phyloP scores from a whole-genome alignment of 2,113 vertebrate species.

The Albula goreensis region DNA sequence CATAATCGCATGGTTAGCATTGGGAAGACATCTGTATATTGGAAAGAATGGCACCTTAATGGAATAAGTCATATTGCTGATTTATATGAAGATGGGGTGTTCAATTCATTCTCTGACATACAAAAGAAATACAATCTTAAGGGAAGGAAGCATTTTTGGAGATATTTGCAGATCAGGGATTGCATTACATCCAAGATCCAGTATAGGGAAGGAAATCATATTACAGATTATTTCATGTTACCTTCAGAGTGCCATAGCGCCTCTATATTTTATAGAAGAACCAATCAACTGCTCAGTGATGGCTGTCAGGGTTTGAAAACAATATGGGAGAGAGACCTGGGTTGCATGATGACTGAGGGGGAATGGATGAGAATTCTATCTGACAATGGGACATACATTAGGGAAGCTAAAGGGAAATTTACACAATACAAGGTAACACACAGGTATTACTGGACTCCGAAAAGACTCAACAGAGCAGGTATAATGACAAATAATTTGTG shows the following conservation, averaged over 20 bases:
- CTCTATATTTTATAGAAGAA: neutral
- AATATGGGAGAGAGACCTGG: constrained; percentile 23
- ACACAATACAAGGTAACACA: constrained; percentile 23
- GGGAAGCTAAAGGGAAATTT: constrained; percentile 17
- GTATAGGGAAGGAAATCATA: neutral
- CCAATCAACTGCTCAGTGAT: neutral
- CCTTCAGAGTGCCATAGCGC: neutral
- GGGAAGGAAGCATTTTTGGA: too few relatives aligned
- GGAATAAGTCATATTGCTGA: too few relatives aligned
- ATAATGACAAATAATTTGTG: neutral
- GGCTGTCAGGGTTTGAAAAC: neutral
- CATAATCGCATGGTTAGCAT: neutral
- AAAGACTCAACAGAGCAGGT: neutral
- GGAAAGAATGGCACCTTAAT: constrained; percentile 8
- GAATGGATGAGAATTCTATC: neutral
- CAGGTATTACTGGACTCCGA: constrained; percentile 5
- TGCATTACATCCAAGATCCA: neutral
- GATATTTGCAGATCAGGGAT: too few relatives aligned
- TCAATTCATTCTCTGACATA: too few relatives aligned
- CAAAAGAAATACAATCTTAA: too few relatives aligned
- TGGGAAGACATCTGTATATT: neutral
- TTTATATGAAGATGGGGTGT: too few relatives aligned
- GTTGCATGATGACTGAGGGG: neutral
- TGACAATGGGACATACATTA: neutral
- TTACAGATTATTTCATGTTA: neutral